A percentile compares a stretch with the other conserved stretches of the same genome.
phyloP scores from a whole-genome alignment of 92 coral and sea anemone genomes.

The Galaxea fascicularis region DNA sequence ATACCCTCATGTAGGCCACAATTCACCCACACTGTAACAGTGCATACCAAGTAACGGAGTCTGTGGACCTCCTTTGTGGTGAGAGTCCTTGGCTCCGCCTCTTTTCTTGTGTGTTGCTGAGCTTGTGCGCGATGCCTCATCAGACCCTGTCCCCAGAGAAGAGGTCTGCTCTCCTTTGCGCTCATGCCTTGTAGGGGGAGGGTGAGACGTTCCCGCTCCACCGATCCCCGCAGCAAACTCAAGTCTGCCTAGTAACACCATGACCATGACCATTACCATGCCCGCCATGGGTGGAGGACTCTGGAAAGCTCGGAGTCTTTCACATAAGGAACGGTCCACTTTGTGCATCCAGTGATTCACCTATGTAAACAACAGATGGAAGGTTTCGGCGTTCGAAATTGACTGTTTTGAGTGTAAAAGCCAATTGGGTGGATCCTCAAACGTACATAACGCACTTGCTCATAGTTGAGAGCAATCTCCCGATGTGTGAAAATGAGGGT shows the following conservation, averaged over 20 bases:
- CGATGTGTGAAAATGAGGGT: too few species aligned
- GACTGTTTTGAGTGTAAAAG: not conserved
- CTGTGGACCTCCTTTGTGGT: constrained; percentile 56
- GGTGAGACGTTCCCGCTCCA: constrained; percentile 72
- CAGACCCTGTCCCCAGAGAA: constrained; percentile 77
- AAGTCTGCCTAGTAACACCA: constrained; percentile 91
- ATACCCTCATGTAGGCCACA: not conserved
- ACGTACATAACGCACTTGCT: too few species aligned
- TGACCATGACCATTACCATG: constrained; percentile 99
- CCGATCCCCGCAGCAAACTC: constrained; percentile 95
- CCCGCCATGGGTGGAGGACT: constrained; percentile 98
- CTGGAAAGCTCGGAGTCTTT: constrained; percentile 95
- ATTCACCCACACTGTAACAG: not conserved
- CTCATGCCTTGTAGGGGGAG: constrained; percentile 77
- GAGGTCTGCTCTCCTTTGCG: constrained; percentile 73
- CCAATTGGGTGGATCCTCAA: too few species aligned
- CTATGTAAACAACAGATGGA: constrained; percentile 34
- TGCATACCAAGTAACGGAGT: constrained; percentile 45
- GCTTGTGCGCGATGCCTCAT: constrained; percentile 90
- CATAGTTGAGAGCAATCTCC: too few species aligned
- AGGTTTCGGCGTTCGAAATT: not conserved
- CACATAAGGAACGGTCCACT: constrained; percentile 91
- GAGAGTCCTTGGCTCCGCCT: constrained; percentile 28
- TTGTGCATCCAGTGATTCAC: constrained; percentile 88
- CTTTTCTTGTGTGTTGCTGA: constrained; percentile 80